Evolutionary conservation across 2,113 vertebrate genomes (phyloP).

Genomic region (Perca flavescens): DNA sequence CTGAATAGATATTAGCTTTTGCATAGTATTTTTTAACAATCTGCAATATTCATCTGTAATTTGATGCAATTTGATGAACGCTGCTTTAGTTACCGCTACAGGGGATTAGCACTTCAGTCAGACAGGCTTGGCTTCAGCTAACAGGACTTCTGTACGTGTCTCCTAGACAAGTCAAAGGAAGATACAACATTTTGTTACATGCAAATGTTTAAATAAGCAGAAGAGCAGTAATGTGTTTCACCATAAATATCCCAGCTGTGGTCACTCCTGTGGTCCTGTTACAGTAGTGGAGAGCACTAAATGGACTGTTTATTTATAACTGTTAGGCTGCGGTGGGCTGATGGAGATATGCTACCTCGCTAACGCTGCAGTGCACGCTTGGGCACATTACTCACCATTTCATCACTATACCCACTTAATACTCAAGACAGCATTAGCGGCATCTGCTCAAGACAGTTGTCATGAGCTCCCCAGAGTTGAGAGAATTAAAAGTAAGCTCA

Average conservation of each 20-base stretch:
- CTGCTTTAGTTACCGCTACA: constrained; percentile 8
- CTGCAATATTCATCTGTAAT: constrained; percentile 13
- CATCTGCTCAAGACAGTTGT: constrained; percentile 59
- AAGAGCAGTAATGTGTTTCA: constrained; percentile 39
- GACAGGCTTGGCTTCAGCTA: constrained; percentile 7
- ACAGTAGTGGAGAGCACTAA: constrained; percentile 47
- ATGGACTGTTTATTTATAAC: constrained; percentile 67
- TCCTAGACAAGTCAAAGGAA: neutral
- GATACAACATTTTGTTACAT: neutral
- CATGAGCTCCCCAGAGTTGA: constrained; percentile 49
- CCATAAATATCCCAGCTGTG: constrained; percentile 61
- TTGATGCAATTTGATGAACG: neutral
- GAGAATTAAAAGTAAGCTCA: constrained; percentile 42
- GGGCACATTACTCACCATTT: constrained; percentile 66
- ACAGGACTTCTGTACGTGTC: neutral
- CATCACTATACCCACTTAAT: constrained; percentile 70
- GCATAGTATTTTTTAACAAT: neutral
- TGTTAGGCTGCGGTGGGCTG: constrained; percentile 28
- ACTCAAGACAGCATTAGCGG: constrained; percentile 45
- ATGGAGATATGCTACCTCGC: constrained; percentile 27
- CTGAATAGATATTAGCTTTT: constrained; percentile 24
- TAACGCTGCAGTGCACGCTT: constrained; percentile 37
- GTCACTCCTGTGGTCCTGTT: constrained; percentile 68
- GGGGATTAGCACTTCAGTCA: constrained; percentile 29
- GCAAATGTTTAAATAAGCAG: constrained; percentile 45